These are phyloP conservation scores for Aphelocoma californica DNA, from an alignment of 2,797 vertebrate species.

Conservation along the genomic window DNA sequence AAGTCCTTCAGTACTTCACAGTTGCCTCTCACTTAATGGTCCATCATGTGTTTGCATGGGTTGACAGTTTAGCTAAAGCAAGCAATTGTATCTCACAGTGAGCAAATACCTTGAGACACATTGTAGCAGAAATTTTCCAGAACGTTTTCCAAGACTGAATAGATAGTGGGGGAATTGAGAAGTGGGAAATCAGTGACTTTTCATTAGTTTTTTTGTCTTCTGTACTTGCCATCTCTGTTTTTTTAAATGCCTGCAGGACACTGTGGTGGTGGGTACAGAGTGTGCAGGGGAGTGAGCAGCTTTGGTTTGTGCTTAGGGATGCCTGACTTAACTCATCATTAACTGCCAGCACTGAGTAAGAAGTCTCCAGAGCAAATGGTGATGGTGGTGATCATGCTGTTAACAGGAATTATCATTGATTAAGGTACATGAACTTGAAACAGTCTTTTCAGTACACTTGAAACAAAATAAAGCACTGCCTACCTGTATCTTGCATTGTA, in stretches of 20 bases:
- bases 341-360: neutral
- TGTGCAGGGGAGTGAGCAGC: neutral
- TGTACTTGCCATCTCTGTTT: neutral
- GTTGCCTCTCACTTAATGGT: neutral
- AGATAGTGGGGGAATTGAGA: neutral
- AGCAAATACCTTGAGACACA: neutral
- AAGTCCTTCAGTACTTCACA: neutral
- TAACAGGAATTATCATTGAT: neutral
- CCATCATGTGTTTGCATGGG: neutral
- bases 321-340: neutral
- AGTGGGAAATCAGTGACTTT: neutral
- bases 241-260: neutral
- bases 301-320: neutral
- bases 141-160: neutral
- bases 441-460: neutral
- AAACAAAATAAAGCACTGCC: neutral
- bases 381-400: neutral
- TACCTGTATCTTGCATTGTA: neutral
- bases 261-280: neutral
- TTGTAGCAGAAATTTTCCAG: neutral
- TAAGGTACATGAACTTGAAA: neutral
- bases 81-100: neutral
- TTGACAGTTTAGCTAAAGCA: neutral
- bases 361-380: neutral
- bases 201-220: neutral